These are phyloP conservation scores for Leptodirus hochenwartii DNA, from an alignment of 2,888 invertebrate species.

Conservation along the genomic window DNA sequence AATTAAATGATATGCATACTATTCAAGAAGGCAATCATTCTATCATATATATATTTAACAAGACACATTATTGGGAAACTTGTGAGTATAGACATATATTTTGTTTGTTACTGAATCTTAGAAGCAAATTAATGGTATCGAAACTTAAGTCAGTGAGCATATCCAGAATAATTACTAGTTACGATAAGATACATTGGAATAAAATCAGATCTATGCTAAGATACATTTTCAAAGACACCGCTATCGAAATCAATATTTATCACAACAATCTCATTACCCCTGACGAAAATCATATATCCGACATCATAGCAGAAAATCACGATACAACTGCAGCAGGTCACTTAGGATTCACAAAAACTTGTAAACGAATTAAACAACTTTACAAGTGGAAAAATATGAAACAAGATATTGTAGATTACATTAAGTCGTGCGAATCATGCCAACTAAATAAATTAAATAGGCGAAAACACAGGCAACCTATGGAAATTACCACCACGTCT, in stretches of 20 bases:
- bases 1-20: too few relatives aligned
- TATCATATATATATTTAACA: slow-evolving; percentile 5
- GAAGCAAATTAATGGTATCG: slow-evolving; percentile 6
- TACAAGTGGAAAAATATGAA: slow-evolving; percentile 17
- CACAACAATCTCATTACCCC: slow-evolving; percentile 7
- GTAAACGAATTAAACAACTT: slow-evolving; percentile 9
- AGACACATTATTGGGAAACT: slow-evolving; percentile 7
- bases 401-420: slow-evolving; percentile 15
- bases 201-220: slow-evolving; percentile 8
- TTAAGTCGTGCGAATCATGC: slow-evolving; percentile 16
- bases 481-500: slow-evolving; percentile 10
- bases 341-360: slow-evolving; percentile 11
- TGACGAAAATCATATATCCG: slow-evolving; percentile 5
- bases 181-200: slow-evolving; percentile 8
- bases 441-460: slow-evolving; percentile 12
- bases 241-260: slow-evolving; percentile 8
- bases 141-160: slow-evolving; percentile 6
- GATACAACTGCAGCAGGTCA: slow-evolving; percentile 12
- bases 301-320: slow-evolving; percentile 11
- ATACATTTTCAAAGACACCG: slow-evolving; percentile 9
- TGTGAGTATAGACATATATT: slow-evolving; percentile 9
- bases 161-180: slow-evolving; percentile 3
- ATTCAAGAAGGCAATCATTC: too few relatives aligned
- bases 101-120: slow-evolving; percentile 7
- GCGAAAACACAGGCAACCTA: slow-evolving; percentile 13